Conservation (phyloP, 2,797 vertebrate genomes). For the Myotis daubentonii region DNA sequence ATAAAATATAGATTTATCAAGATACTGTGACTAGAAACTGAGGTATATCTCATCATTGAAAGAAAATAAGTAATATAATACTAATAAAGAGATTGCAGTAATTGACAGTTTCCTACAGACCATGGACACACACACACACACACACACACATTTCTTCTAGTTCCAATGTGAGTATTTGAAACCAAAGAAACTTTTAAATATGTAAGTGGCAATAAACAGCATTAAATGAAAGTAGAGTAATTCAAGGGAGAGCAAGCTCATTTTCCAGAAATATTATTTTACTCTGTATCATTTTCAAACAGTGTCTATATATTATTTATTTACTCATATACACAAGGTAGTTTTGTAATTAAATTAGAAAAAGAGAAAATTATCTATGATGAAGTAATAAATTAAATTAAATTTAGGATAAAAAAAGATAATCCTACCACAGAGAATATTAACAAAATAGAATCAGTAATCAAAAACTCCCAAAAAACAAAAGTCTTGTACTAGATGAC, state of each 20-base stretch:
- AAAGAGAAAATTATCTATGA: not conserved
- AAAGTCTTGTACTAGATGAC: not conserved
- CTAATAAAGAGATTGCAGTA: not conserved
- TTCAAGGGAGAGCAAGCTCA: not conserved
- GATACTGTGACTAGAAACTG: not conserved
- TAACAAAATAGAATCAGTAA: not conserved
- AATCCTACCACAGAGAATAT: not conserved
- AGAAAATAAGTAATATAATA: not conserved
- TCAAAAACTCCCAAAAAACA: not conserved
- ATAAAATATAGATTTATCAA: slow-evolving; percentile 4
- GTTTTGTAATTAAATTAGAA: slow-evolving; percentile 31
- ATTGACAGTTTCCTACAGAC: not conserved
- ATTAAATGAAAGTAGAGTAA: slow-evolving; percentile 25
- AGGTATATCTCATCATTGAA: not conserved
- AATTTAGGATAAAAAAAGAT: not conserved
- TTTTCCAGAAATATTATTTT: slow-evolving; percentile 13
- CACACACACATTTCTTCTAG: not conserved
- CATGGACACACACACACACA: not conserved
- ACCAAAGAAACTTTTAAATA: not conserved
- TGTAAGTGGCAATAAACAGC: not conserved
- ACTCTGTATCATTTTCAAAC: not conserved
- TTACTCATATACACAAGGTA: not conserved
- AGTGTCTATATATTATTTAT: not conserved
- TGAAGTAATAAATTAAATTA: not conserved
- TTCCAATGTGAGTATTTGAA: not conserved